phyloP scores from a whole-genome alignment of 2,113 vertebrate genomes.

The Cyanocitta stelleri region DNA sequence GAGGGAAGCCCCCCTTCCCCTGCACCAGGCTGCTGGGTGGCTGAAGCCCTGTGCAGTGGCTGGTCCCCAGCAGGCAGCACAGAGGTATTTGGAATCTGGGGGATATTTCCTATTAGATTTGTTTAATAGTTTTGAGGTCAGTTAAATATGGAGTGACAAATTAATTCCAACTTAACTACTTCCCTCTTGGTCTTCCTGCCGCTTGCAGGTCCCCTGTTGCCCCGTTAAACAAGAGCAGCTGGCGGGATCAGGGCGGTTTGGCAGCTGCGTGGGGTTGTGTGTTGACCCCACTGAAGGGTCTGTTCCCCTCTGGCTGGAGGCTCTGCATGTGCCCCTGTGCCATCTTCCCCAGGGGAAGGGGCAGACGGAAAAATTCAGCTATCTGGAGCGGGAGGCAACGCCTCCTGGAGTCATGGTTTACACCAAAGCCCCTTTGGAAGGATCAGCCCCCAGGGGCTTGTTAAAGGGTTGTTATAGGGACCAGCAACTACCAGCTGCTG shows the following conservation, averaged over 20 bases:
- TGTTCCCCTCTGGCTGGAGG: accelerated
- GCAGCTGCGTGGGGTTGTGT: background rate
- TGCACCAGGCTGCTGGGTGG: background rate
- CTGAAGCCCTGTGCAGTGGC: background rate
- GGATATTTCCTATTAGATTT: conserved; percentile 48
- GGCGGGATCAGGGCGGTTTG: background rate
- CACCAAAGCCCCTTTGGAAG: background rate
- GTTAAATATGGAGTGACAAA: conserved; percentile 58
- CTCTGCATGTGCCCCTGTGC: background rate
- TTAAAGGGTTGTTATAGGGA: background rate
- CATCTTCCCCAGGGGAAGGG: background rate
- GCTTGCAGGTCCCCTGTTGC: background rate
- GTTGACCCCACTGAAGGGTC: background rate
- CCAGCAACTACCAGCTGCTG: background rate
- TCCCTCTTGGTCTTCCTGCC: conserved; percentile 24
- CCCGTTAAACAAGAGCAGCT: conserved; percentile 14
- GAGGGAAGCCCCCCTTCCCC: background rate
- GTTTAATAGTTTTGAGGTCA: conserved; percentile 37
- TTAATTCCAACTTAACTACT: conserved; percentile 58
- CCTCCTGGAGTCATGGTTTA: background rate
- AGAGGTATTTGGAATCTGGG: background rate
- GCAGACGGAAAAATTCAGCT: background rate
- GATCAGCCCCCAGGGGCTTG: background rate
- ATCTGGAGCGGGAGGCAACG: accelerated
- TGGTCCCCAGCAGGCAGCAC: background rate